Evolutionary conservation across 2,797 vertebrate genomes (phyloP), one percentile per base, ranked within the genome.

Genomic region (Sebastes alutus): DNA sequence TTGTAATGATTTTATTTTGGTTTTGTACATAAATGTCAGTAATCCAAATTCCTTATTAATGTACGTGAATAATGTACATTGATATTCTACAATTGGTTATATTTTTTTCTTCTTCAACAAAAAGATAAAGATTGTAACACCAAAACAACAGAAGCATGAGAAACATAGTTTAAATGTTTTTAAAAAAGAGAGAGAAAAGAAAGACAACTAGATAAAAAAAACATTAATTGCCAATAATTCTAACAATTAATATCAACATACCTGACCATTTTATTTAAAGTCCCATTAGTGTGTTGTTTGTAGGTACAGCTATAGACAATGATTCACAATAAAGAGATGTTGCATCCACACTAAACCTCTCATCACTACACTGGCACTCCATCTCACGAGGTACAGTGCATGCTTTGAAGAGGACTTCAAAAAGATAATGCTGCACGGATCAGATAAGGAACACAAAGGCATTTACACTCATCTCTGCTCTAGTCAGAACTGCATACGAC

Each of bases 391-490:
- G 78, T 88, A 84, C 72, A 85, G 72, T 84, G 74, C 67, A 23
- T 1, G 59, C 91, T 94, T 92, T 94, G 92, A 94, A 90, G 87
- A 91, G 33, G n/a, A 88, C 92, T 93, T 94, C 91, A 93, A 93
- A 94, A 90, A 78, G 84, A 89, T 82, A 81, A 86, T 75, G 83
- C 85, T 84, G 87, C 77, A 69, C 27, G 10, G 82, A 92, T 93
- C 92, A 92, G 89, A 92, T 91, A 90, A 89, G 87, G 72, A 93
- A 90, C 84, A 92, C 88, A 86, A 88, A 90, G 88, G 82, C 88
- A 78, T 93, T 91, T 93, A 90, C 90, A 84, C 90, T 89, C 91
- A 77, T 88, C 88, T 87, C 73, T 78, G 80, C 87, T 87, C 86
- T 20, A 83, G 85, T 86, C 72, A 85, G 87, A 87, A 70, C 78